A percentile compares a stretch with the other conserved stretches of the same genome.
phyloP scores from a whole-genome alignment of 2,888 invertebrate genomes.

The Griposia aprilina region DNA sequence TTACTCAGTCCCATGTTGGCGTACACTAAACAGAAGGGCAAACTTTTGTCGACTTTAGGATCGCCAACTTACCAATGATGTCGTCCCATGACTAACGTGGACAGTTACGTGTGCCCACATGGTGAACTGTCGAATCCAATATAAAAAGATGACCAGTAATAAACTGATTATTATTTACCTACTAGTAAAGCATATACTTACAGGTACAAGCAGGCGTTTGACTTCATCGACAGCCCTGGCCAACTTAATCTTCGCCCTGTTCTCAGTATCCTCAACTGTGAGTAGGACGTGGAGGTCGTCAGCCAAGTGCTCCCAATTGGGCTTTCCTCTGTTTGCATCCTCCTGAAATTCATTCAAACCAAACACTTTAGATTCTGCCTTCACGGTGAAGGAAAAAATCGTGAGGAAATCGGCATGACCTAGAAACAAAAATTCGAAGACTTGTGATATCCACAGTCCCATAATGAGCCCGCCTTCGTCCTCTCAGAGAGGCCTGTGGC shows the following conservation, averaged over 20 bases:
- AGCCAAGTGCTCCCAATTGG: conserved; percentile 99
- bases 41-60: neutral
- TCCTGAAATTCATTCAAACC: conserved; percentile 92
- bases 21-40: neutral
- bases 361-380: conserved; percentile 1
- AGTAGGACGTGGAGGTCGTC: conserved; percentile 99
- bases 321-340: conserved; percentile 99
- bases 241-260: conserved; percentile 98
- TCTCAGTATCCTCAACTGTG: conserved; percentile 99
- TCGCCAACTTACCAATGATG: neutral
- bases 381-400: neutral
- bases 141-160: neutral
- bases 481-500: neutral
- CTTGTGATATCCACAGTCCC: neutral
- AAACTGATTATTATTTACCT: neutral
- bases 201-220: conserved; percentile 98
- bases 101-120: neutral
- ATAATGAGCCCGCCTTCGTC: neutral
- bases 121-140: neutral
- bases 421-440: neutral
- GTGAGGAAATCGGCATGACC: neutral
- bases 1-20: neutral
- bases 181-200: conserved; percentile 88
- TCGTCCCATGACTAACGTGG: neutral
- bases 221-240: conserved; percentile 99